Evolutionary conservation across 2,888 invertebrate species (phyloP).

Genomic region (Dastarcus helophoroides): DNA sequence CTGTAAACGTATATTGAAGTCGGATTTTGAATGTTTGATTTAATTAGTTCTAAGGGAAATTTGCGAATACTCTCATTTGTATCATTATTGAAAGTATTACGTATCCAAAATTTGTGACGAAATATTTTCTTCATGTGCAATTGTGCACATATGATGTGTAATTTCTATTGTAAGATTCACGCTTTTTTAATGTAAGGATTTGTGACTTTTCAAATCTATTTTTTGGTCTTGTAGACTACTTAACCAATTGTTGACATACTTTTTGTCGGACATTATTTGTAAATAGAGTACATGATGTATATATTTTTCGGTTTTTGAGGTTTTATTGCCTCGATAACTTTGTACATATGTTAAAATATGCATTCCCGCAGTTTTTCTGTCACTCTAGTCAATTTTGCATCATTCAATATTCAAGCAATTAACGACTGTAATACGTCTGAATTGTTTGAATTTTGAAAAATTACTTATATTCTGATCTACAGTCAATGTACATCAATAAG

Average conservation of each 20-base stretch:
- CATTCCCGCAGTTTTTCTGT: constrained; percentile 34
- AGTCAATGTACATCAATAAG: constrained; percentile 33
- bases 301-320: constrained; percentile 6
- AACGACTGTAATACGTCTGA: constrained; percentile 1
- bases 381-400: constrained; percentile 32
- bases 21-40: too few species aligned
- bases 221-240: not conserved
- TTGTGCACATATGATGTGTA: too few species aligned
- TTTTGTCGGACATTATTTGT: constrained; percentile 17
- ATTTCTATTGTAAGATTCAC: too few species aligned
- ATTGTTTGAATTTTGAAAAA: constrained; percentile 17
- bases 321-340: constrained; percentile 17
- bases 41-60: too few species aligned
- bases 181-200: too few species aligned
- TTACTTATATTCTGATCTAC: constrained; percentile 29
- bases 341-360: constrained; percentile 29
- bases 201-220: not conserved
- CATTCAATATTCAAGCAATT: constrained; percentile 13
- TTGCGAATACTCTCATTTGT: too few species aligned
- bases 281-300: constrained; percentile 19
- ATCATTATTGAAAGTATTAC: too few species aligned
- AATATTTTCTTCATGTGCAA: too few species aligned
- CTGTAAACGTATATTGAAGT: too few species aligned
- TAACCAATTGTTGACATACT: not conserved
- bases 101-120: too few species aligned